Base-by-base conservation (phyloP, 2,113 vertebrate species). In the Anthoscopus minutus region DNA sequence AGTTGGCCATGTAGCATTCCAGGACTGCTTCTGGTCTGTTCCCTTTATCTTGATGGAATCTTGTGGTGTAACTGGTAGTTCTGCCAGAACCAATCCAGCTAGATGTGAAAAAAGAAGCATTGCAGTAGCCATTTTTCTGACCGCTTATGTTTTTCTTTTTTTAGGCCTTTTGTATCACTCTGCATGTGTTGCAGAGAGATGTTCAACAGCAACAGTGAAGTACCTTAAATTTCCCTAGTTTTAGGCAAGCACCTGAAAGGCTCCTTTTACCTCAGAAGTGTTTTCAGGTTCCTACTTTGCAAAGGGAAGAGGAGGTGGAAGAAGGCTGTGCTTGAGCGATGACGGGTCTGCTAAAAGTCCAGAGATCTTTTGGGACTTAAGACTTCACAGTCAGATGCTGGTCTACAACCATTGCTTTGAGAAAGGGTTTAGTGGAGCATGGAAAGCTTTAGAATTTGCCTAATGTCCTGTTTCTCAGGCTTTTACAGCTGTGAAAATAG, bases 341-440 rank as follows among this genome's bases (percentile, higher is more conserved):
- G 72, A 53, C 7, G 13, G 72, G 7, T 62, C 47, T 73, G 25
- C 42, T 78, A 9, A 7, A 60, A 84, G 47, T 84, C 48, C 18
- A 18, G 51, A 21, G 54, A 19, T 45, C 0, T 0, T 3, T 0
- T 53, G 50, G 35, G 38, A 33, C 42, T 19, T 65, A 8, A 31
- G 25, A n/a, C 40, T 81, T 77, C 54, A 27, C 38, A 44, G 38
- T 70, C 33, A 38, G 13, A 13, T 66, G 22, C 30, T 42, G 33
- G 19, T 23, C 9, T 37, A 25, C 15, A 50, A 0, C 23, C 66
- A 6, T 15, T 67, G 30, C 69, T 76, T 67, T 85, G 53, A 8
- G 20, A 71, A 53, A 84, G 6, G 4, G 12, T 77, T 82, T 69
- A 33, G 33, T 54, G 13, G 12, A 19, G 14, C 44, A 45, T 35